Evolutionary conservation across 2,888 invertebrate species (phyloP).

Genomic region (Netelia melanura): DNA sequence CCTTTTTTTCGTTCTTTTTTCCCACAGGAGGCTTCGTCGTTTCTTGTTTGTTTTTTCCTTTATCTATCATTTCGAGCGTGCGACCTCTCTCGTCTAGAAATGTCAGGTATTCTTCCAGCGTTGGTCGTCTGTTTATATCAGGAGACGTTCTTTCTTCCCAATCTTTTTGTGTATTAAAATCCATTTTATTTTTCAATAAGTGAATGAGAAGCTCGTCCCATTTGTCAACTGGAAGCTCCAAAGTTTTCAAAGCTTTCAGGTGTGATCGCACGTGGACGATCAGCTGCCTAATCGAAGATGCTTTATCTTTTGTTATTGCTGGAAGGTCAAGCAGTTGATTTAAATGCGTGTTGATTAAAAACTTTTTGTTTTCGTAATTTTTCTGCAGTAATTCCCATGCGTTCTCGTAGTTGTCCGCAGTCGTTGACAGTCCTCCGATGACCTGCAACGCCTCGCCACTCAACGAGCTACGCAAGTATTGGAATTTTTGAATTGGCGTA

Average conservation of each 20-base stretch:
- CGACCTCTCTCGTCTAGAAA: constrained; percentile 50
- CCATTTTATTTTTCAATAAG: constrained; percentile 69
- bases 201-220: constrained; percentile 73
- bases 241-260: constrained; percentile 67
- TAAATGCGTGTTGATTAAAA: constrained; percentile 54
- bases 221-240: constrained; percentile 69
- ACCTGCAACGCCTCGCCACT: constrained; percentile 33
- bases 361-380: constrained; percentile 44
- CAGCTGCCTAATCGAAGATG: constrained; percentile 59
- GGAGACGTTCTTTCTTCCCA: constrained; percentile 50
- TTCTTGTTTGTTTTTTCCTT: constrained; percentile 41
- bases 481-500: constrained; percentile 46
- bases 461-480: constrained; percentile 36
- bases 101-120: constrained; percentile 41
- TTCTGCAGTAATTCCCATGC: constrained; percentile 55
- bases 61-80: constrained; percentile 49
- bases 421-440: constrained; percentile 38
- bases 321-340: constrained; percentile 54
- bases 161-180: constrained; percentile 63
- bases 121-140: constrained; percentile 12
- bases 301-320: constrained; percentile 50
- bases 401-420: constrained; percentile 38
- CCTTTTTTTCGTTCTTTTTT: constrained; percentile 38
- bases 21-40: constrained; percentile 12
- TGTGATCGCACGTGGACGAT: constrained; percentile 44